phyloP scores from a whole-genome alignment of 2,888 invertebrate species.

The Drosophila tripunctata region DNA sequence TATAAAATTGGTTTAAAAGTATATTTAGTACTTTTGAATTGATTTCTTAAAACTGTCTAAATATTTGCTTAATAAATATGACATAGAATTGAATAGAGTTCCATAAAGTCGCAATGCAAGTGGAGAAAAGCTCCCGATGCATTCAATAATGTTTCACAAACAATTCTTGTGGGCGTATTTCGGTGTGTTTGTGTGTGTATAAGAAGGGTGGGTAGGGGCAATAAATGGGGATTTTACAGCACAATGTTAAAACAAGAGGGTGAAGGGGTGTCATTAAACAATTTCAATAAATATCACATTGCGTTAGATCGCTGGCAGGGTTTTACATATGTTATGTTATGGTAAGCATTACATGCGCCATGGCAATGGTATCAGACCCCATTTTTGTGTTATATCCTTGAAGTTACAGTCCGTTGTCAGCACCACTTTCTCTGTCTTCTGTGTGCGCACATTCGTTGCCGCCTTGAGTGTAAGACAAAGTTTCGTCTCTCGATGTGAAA shows the following conservation, averaged over 20 bases:
- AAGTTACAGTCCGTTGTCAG: constrained; percentile 77
- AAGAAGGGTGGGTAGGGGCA: neutral
- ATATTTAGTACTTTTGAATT: constrained; percentile 45
- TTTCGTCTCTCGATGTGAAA: constrained; percentile 78
- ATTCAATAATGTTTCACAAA: constrained; percentile 58
- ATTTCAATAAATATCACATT: constrained; percentile 78
- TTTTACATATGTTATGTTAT: no score
- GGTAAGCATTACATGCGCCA: constrained; percentile 75
- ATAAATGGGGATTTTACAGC: constrained; percentile 16
- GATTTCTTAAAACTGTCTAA: constrained; percentile 59
- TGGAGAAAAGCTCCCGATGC: constrained; percentile 41
- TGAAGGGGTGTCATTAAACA: constrained; percentile 48
- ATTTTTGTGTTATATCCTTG: constrained; percentile 81
- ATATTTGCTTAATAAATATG: constrained; percentile 67
- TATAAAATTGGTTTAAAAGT: constrained; percentile 56
- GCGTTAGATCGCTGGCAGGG: constrained; percentile 65
- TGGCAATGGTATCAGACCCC: constrained; percentile 83
- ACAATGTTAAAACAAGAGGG: constrained; percentile 35
- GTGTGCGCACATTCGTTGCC: constrained; percentile 61
- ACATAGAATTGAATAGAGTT: constrained; percentile 66
- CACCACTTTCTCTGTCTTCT: constrained; percentile 74
- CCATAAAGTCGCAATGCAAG: constrained; percentile 55
- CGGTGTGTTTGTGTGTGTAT: constrained; percentile 42
- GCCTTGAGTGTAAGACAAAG: constrained; percentile 81
- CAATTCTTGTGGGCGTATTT: constrained; percentile 69